These are phyloP conservation scores for Microchirus variegatus DNA, from an alignment of 2,797 vertebrate species.

Conservation along the genomic window DNA sequence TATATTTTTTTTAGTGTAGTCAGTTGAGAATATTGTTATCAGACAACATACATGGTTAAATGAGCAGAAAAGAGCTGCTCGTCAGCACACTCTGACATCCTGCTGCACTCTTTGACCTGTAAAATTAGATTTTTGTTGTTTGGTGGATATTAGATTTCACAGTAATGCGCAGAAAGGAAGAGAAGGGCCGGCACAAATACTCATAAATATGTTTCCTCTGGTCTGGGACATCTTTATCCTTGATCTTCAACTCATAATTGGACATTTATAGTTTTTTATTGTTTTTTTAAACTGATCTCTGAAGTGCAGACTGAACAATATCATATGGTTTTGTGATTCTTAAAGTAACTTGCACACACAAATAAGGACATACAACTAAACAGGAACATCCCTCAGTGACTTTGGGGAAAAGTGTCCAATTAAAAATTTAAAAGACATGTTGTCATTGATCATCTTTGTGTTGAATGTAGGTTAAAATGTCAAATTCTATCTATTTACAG, in stretches of 20 bases:
- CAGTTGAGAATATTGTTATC: neutral
- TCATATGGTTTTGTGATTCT: neutral
- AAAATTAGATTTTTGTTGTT: conserved; percentile 34
- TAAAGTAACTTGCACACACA: no score
- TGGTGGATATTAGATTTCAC: conserved; percentile 43
- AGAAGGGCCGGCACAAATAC: neutral
- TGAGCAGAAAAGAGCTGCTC: neutral
- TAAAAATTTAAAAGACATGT: no score
- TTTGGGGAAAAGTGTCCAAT: no score
- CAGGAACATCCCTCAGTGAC: no score
- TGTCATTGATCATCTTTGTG: no score
- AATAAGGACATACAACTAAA: no score
- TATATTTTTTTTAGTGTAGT: no score
- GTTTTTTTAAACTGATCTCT: neutral
- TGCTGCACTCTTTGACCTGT: conserved; percentile 31
- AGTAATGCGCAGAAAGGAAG: conserved; percentile 31
- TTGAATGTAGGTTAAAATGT: no score
- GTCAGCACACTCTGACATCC: conserved; percentile 6
- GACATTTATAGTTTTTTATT: no score
- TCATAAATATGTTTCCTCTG: neutral
- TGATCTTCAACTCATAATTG: neutral
- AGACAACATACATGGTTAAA: neutral
- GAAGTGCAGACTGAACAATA: neutral
- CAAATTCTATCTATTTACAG: no score
- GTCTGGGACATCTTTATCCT: conserved; percentile 6